Base-by-base conservation (phyloP, 1,140 invertebrate species). In the Drosophila pruinosa region DNA sequence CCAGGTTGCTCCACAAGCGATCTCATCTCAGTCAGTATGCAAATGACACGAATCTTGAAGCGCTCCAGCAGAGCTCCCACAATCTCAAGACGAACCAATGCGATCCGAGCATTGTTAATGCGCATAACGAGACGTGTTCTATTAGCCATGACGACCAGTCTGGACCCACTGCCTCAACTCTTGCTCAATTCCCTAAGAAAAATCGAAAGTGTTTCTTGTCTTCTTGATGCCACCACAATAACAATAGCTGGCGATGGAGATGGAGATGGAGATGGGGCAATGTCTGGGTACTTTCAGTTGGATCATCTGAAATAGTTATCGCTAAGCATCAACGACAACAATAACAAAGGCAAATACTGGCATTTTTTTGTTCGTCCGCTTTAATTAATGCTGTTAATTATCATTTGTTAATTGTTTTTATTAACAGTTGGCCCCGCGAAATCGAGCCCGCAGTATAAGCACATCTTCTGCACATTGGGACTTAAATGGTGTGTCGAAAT, bases 41-140 rank as follows among this genome's bases (percentile, higher is more conserved):
- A 83, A 86, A 83, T 76, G 80, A 83, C 72, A 70, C 63, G 72
- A 80, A 76, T 79, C 17, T 53, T 19, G n/a, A 24, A 24, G 15
- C 22, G 39, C n/a, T n/a, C n/a, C n/a, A n/a, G n/a, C n/a, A 24
- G 15, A 2, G 59, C 56, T 68, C 68, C 53, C 53, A 72, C 72
- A 67, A 78, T 24, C 36, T 45, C 28, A 10, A 38, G 34, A 10
- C 12, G 34, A 2, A 8, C 26, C 26, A 28, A 28, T 6, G 5
- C 39, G 6, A 21, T 38, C 34, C 19, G 17, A 12, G 17, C 45
- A 56, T 24, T 12, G 31, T 21, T 86, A 86, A 85, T 80, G 61
- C 15, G 45, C 81, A 86, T 76, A 76, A 59, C 81, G 73, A 62
- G 81, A 86, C 80, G 80, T 85, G 81, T 85, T 85, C 81, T 85